Conservation (phyloP, 2,888 invertebrate genomes). For the Caenorhabditis doughertyi region DNA sequence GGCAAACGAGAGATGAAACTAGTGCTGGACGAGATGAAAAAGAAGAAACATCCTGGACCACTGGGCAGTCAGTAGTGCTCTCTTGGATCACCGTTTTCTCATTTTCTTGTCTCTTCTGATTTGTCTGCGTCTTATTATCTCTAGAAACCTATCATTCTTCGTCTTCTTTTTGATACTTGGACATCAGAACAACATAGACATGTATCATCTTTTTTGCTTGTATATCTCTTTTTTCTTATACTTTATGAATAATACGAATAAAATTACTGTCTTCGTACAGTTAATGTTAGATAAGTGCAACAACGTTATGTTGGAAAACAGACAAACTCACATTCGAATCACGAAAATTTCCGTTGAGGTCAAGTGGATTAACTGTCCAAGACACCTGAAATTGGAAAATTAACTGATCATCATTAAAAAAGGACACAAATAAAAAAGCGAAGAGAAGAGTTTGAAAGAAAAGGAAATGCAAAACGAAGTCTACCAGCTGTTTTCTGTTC, state of each 20-base stretch:
- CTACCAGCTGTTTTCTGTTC: slow-evolving; percentile 25
- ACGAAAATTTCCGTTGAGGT: slow-evolving; percentile 24
- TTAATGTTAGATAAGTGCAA: no score
- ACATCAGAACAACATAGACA: slow-evolving; percentile 40
- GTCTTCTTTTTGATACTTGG: slow-evolving; percentile 29
- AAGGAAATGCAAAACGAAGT: background rate
- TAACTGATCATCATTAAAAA: background rate
- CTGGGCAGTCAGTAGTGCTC: slow-evolving; percentile 27
- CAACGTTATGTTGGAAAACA: no score
- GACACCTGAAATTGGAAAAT: background rate
- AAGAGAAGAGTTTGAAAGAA: background rate
- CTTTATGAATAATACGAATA: no score
- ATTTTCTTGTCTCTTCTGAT: slow-evolving; percentile 20
- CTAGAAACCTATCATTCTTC: slow-evolving; percentile 39
- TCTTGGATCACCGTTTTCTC: slow-evolving; percentile 18
- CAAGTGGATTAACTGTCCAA: background rate
- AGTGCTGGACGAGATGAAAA: background rate
- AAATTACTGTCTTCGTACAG: no score
- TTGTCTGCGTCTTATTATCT: slow-evolving; percentile 31
- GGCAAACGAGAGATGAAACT: slow-evolving; percentile 22
- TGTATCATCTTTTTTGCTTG: slow-evolving; percentile 29
- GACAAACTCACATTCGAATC: no score
- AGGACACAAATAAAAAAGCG: background rate
- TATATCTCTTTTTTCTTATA: background rate
- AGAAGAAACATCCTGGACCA: slow-evolving; percentile 46